Evolutionary conservation across 2,113 vertebrate species (phyloP).

Genomic region (Ornithorhynchus anatinus): DNA sequence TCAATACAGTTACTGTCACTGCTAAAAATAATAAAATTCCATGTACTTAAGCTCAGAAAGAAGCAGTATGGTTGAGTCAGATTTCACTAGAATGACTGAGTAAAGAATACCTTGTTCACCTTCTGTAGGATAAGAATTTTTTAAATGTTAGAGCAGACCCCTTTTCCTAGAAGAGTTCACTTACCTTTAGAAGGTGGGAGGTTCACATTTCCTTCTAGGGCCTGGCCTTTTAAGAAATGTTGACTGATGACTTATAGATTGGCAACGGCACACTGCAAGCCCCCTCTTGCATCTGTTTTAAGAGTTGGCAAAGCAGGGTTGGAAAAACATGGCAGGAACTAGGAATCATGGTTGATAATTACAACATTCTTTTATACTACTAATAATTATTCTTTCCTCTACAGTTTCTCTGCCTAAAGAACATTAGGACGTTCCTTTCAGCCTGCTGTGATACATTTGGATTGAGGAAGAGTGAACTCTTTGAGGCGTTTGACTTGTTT

Average conservation of each 20-base stretch:
- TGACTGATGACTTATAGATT: background rate
- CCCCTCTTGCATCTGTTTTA: background rate
- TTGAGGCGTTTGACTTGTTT: conserved; percentile 97
- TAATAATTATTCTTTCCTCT: background rate
- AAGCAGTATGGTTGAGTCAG: too few relatives aligned
- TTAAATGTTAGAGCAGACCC: background rate
- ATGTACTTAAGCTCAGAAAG: too few relatives aligned
- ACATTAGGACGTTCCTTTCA: conserved; percentile 92
- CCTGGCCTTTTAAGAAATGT: background rate
- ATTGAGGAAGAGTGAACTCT: conserved; percentile 96
- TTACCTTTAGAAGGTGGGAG: background rate
- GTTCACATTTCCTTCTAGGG: background rate
- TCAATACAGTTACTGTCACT: too few relatives aligned
- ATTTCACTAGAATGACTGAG: too few relatives aligned
- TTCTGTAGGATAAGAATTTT: background rate
- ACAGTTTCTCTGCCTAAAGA: conserved; percentile 98
- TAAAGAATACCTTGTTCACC: background rate
- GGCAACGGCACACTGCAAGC: fast-evolving
- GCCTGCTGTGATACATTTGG: conserved; percentile 88
- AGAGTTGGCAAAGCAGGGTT: too few relatives aligned
- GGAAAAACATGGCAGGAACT: too few relatives aligned
- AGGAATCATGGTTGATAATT: too few relatives aligned
- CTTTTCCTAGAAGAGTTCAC: background rate
- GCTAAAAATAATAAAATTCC: too few relatives aligned
- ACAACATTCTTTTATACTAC: background rate